Evolutionary conservation across 2,797 vertebrate genomes (phyloP).

Genomic region (Alca torda): DNA sequence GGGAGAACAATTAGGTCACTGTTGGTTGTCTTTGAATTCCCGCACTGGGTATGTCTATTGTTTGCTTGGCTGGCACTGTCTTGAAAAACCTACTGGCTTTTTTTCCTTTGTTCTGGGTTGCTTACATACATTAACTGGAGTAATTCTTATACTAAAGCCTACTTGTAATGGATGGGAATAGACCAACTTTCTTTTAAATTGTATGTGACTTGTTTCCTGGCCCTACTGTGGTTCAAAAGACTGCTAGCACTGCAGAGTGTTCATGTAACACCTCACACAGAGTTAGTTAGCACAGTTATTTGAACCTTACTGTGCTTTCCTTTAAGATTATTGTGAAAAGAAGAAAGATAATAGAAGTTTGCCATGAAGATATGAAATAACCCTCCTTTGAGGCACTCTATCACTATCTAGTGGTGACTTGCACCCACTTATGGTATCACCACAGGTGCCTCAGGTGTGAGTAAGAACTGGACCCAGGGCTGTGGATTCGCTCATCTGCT

Average conservation of each 20-base stretch:
- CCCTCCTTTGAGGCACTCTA: not conserved
- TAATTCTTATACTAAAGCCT: not conserved
- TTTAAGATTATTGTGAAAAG: not conserved
- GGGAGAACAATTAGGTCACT: slow-evolving; percentile 4
- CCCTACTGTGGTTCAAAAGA: not conserved
- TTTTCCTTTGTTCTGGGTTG: not conserved
- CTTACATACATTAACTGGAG: not conserved
- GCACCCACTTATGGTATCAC: not conserved
- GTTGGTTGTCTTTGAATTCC: slow-evolving; percentile 33
- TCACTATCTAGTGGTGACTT: not conserved
- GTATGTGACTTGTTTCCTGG: not conserved
- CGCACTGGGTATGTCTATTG: not conserved
- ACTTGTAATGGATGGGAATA: not conserved
- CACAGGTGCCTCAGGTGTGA: not conserved
- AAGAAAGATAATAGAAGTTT: not conserved
- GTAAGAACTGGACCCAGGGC: not conserved
- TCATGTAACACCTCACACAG: not conserved
- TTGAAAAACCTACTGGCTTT: not conserved
- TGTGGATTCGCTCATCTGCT: not conserved
- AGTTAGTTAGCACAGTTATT: not conserved
- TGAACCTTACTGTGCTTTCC: not conserved
- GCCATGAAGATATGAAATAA: not conserved
- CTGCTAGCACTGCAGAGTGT: not conserved
- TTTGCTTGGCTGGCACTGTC: not conserved
- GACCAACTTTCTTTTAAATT: not conserved